phyloP scores from a whole-genome alignment of 2,113 vertebrate species.

The Mormoops blainvillei region DNA sequence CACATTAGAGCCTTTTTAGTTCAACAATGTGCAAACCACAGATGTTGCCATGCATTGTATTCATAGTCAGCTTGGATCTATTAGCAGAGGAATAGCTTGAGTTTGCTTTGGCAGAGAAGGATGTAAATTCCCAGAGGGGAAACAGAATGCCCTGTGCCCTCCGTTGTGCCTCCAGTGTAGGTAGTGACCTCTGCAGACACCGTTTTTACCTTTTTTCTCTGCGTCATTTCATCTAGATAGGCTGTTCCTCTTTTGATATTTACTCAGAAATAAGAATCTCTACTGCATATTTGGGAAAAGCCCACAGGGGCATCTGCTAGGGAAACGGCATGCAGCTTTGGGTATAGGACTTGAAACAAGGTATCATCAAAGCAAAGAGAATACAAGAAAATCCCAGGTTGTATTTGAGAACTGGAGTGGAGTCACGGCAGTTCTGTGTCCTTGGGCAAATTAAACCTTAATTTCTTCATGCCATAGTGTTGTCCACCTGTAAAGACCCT shows the following conservation, averaged over 20 bases:
- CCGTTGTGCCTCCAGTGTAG: neutral
- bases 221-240: neutral
- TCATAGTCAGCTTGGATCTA: slow-evolving; percentile 74
- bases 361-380: neutral
- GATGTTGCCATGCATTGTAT: slow-evolving; percentile 73
- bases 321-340: neutral
- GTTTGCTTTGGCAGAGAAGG: slow-evolving; percentile 60
- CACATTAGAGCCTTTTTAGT: slow-evolving; percentile 78
- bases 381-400: neutral
- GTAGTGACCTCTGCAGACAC: neutral
- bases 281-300: neutral
- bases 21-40: slow-evolving; percentile 76
- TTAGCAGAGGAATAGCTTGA: slow-evolving; percentile 54
- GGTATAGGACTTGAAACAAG: neutral
- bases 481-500: neutral
- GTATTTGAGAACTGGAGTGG: neutral
- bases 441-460: neutral
- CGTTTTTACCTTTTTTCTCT: neutral
- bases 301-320: neutral
- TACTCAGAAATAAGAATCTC: slow-evolving; percentile 3
- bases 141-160: slow-evolving; percentile 30
- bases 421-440: neutral
- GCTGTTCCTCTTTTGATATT: neutral
- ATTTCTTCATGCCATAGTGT: neutral
- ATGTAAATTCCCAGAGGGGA: slow-evolving; percentile 49